Percentiles rank a stretch among this genome's conserved stretches.
Evolutionary conservation across 2,113 vertebrate genomes (phyloP).

Genomic region (Eidolon helvum): DNA sequence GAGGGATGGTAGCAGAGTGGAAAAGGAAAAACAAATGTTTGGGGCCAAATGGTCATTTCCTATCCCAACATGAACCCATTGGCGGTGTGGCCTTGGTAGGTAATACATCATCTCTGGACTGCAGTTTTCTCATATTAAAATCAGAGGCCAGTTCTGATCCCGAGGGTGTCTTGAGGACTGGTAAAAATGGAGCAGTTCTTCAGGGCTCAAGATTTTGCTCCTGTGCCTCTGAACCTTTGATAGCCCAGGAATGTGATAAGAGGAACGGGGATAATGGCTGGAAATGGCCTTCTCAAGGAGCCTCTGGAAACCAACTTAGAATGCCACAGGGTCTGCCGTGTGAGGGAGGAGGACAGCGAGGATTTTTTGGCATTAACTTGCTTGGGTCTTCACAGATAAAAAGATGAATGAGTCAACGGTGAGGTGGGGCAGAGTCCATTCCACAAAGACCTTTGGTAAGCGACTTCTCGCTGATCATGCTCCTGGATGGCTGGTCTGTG

Average conservation of each 20-base stretch:
- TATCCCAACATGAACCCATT: not conserved
- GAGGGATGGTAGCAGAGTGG: not conserved
- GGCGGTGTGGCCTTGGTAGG: not conserved
- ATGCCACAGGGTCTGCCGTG: not conserved
- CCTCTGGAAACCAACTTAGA: not conserved
- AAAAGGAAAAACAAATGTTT: not conserved
- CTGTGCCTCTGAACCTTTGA: not conserved
- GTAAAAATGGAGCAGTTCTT: not conserved
- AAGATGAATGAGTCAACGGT: constrained; percentile 11
- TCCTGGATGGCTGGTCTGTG: not conserved
- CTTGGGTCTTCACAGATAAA: constrained; percentile 17
- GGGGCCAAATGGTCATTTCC: not conserved
- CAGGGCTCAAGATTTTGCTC: not conserved
- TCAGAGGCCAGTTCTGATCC: not conserved
- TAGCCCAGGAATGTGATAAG: not conserved
- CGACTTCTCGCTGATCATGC: not conserved
- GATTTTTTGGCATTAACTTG: not conserved
- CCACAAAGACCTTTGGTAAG: constrained; percentile 17
- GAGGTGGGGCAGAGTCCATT: constrained; percentile 17
- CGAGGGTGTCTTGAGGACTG: not conserved
- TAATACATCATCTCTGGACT: not conserved
- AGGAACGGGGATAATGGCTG: not conserved
- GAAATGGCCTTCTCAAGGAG: not conserved
- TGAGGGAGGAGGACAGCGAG: not conserved
- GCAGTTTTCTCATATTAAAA: not conserved